phyloP scores from a whole-genome alignment of 1,140 invertebrate genomes.

The Drosophila guanche region DNA sequence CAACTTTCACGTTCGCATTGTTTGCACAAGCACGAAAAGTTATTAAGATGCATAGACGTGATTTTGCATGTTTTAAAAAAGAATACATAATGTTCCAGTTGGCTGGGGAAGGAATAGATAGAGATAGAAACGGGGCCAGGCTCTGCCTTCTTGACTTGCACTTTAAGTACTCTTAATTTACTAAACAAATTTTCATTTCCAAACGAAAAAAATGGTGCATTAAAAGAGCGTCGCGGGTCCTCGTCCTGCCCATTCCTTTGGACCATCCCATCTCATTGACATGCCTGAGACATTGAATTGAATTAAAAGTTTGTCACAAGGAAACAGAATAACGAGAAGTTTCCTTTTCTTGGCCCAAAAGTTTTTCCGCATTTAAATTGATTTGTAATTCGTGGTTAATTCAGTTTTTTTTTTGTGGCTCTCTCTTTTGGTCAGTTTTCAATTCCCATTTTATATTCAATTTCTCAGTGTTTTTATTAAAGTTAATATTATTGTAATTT shows the following conservation, averaged over 20 bases:
- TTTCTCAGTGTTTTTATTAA: conserved; percentile 23
- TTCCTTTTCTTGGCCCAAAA: conserved; percentile 50
- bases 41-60: conserved; percentile 78
- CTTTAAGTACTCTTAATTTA: conserved; percentile 62
- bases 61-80: conserved; percentile 76
- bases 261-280: conserved; percentile 57
- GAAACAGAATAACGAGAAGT: conserved; percentile 47
- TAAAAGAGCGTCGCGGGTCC: conserved; percentile 3
- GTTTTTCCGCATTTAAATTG: conserved; percentile 68
- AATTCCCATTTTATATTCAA: conserved; percentile 29
- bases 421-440: conserved; percentile 38
- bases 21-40: conserved; percentile 77
- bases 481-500: conserved; percentile 68
- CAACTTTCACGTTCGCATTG: conserved; percentile 77
- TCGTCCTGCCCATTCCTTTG: neutral
- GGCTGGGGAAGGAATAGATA: conserved; percentile 10
- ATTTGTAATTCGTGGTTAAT: conserved; percentile 78
- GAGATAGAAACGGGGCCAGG: conserved; percentile 6
- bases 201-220: conserved; percentile 45
- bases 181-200: conserved; percentile 60
- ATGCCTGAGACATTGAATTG: conserved; percentile 72
- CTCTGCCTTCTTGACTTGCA: conserved; percentile 30
- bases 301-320: conserved; percentile 67
- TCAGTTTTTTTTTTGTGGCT: conserved; percentile 19
- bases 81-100: conserved; percentile 45